Evolutionary conservation across 1,140 invertebrate species (phyloP).

Genomic region (Medauroidea extradentata): DNA sequence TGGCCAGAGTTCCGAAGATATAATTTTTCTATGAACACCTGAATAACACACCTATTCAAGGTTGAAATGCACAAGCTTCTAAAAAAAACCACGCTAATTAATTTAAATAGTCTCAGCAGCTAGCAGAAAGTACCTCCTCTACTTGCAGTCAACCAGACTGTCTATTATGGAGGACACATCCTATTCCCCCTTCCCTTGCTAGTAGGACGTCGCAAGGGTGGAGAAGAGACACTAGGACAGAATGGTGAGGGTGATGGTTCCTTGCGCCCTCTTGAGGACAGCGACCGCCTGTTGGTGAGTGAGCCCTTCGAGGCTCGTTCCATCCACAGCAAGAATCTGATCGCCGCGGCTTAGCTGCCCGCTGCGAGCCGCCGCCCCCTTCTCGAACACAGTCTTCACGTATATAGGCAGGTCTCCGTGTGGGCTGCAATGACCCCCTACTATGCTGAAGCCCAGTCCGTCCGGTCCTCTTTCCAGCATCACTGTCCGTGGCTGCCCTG

Average conservation of each 20-base stretch:
- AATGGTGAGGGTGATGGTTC: constrained; percentile 52
- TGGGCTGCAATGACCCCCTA: constrained; percentile 71
- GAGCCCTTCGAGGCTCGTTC: constrained; percentile 49
- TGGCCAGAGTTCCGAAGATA: no score
- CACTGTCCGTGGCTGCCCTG: constrained; percentile 41
- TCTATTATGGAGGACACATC: no score
- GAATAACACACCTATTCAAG: no score
- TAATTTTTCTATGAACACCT: no score
- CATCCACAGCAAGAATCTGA: constrained; percentile 54
- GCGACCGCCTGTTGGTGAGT: constrained; percentile 58
- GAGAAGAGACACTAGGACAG: constrained; percentile 29
- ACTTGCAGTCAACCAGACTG: no score
- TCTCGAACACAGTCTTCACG: constrained; percentile 76
- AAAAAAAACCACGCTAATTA: no score
- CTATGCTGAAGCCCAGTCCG: constrained; percentile 74
- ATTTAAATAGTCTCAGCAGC: no score
- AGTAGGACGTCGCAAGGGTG: no score
- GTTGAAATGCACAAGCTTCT: no score
- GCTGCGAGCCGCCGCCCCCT: constrained; percentile 67
- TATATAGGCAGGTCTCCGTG: constrained; percentile 75
- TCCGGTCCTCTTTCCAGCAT: constrained; percentile 65
- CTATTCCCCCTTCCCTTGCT: no score
- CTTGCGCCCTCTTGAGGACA: constrained; percentile 52
- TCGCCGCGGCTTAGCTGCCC: constrained; percentile 59
- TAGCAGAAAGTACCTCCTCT: no score